A percentile compares a stretch with the other conserved stretches of the same genome.
Evolutionary conservation across 2,888 invertebrate genomes (phyloP).

Genomic region (Drosophila siamana): DNA sequence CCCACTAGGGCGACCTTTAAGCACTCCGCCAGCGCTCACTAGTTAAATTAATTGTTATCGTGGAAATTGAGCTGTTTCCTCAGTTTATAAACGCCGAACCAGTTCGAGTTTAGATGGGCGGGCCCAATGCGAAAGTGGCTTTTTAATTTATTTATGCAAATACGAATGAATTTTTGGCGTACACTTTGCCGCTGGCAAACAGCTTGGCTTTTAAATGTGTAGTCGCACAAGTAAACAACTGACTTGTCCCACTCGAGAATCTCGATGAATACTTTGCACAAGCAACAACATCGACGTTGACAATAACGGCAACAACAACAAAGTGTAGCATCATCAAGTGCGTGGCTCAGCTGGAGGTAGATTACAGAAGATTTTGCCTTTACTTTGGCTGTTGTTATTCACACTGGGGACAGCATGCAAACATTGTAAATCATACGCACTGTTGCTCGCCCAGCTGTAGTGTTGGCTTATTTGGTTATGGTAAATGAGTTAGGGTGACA

Average conservation of each 20-base stretch:
- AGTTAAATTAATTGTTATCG: slow-evolving; percentile 66
- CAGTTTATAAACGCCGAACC: slow-evolving; percentile 46
- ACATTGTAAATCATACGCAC: slow-evolving; percentile 72
- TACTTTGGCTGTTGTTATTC: slow-evolving; percentile 4
- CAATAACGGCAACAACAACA: neutral
- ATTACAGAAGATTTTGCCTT: slow-evolving; percentile 30
- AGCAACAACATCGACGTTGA: slow-evolving; percentile 6
- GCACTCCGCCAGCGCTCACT: slow-evolving; percentile 23
- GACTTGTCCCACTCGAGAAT: slow-evolving; percentile 9
- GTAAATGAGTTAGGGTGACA: slow-evolving; percentile 52
- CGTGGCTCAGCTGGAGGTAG: slow-evolving; percentile 33
- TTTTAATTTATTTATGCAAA: slow-evolving; percentile 73
- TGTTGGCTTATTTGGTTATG: slow-evolving; percentile 48
- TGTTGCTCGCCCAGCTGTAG: slow-evolving; percentile 36
- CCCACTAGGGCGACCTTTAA: slow-evolving; percentile 7
- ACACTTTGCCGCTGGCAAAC: slow-evolving; percentile 33
- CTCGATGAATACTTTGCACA: slow-evolving; percentile 25
- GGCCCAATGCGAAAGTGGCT: slow-evolving; percentile 39
- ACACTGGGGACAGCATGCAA: slow-evolving; percentile 37
- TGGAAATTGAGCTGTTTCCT: slow-evolving; percentile 68
- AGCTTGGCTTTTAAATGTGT: slow-evolving; percentile 44
- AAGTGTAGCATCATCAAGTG: slow-evolving; percentile 44
- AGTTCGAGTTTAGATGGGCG: slow-evolving; percentile 13
- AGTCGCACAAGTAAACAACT: slow-evolving; percentile 51
- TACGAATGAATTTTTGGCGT: slow-evolving; percentile 53